A percentile compares a stretch with the other conserved stretches of the same genome.
Evolutionary conservation across 2,888 invertebrate genomes (phyloP).

Genomic region (Allacma fusca): DNA sequence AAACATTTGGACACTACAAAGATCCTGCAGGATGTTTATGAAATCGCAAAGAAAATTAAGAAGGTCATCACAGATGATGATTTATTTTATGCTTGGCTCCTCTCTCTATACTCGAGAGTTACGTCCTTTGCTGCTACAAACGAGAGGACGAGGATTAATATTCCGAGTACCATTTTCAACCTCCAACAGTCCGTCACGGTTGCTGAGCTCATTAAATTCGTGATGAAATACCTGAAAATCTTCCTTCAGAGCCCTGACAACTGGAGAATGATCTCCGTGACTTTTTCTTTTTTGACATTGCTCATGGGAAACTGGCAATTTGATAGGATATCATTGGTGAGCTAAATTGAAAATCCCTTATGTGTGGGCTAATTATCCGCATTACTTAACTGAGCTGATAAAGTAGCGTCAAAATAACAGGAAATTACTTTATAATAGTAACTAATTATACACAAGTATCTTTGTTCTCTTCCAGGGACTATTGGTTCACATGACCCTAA

Average conservation of each 20-base stretch:
- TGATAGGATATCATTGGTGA: not conserved
- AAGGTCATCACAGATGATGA: not conserved
- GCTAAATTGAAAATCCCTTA: not conserved
- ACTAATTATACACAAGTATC: not conserved
- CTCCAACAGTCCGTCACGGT: not conserved
- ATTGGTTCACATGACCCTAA: not conserved
- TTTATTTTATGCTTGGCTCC: not conserved
- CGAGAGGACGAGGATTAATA: not conserved
- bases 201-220: not conserved
- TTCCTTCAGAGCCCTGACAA: not conserved
- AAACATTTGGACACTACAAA: too few species aligned
- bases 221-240: not conserved
- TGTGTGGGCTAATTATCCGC: not conserved
- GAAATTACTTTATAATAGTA: not conserved
- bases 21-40: too few species aligned
- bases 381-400: too few species aligned
- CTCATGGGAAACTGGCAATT: not conserved
- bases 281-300: not conserved
- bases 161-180: not conserved
- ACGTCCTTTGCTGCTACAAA: not conserved
- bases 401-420: not conserved
- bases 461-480: not conserved
- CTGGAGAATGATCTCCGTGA: not conserved
- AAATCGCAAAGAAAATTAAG: too few species aligned
- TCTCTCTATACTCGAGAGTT: not conserved